Evolutionary conservation across 2,888 invertebrate genomes (phyloP).

Genomic region (Scelioninae gen. 2): DNA sequence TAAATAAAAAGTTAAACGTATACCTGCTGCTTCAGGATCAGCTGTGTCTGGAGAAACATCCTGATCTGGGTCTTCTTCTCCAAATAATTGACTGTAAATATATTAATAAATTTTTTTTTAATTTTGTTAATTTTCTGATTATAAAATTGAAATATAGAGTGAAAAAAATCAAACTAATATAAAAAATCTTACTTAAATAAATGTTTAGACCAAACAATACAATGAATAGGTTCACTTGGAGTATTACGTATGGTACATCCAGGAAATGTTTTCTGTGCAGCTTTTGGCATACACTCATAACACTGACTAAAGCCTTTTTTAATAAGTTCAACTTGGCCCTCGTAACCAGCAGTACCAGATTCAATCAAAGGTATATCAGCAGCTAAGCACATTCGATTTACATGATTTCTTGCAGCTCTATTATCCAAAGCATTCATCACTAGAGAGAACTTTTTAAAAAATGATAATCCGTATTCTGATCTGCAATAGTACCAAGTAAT

Average conservation of each 20-base stretch:
- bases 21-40: conserved; percentile 91
- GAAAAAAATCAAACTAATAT: conserved; percentile 16
- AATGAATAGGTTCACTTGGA: conserved; percentile 98
- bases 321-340: conserved; percentile 95
- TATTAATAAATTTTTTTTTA: too few species aligned
- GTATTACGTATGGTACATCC: conserved; percentile 99
- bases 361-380: conserved; percentile 96
- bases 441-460: conserved; percentile 92
- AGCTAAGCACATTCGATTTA: conserved; percentile 98
- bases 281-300: conserved; percentile 96
- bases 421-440: conserved; percentile 99
- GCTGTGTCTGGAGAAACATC: conserved; percentile 98
- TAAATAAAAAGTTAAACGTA: neutral
- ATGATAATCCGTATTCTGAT: conserved; percentile 91
- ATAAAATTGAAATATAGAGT: too few species aligned
- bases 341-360: conserved; percentile 97
- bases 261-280: conserved; percentile 93
- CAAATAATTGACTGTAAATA: conserved; percentile 97
- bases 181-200: conserved; percentile 89
- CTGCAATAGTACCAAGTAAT: conserved; percentile 82
- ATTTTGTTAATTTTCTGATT: too few species aligned
- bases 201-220: conserved; percentile 99
- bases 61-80: conserved; percentile 96
- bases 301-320: conserved; percentile 93
- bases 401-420: conserved; percentile 96